Conservation (phyloP, 2,797 vertebrate genomes). For the Psittacula derbiana region DNA sequence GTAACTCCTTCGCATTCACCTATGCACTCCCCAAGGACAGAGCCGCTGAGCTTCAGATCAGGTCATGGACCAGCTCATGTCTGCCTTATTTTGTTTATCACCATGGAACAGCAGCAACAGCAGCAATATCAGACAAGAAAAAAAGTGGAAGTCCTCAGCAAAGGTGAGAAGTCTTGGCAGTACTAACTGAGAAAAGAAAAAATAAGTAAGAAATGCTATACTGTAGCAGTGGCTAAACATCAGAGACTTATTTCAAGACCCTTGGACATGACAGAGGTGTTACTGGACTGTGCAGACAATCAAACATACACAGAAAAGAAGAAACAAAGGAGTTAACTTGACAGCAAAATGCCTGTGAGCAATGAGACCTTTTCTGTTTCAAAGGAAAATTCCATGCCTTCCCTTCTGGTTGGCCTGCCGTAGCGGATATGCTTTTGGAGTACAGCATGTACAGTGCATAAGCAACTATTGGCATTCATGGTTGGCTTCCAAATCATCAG, state of each 20-base stretch:
- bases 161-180: not conserved
- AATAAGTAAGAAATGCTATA: not conserved
- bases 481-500: conserved; percentile 49
- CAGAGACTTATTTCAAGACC: not conserved
- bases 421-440: not conserved
- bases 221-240: not conserved
- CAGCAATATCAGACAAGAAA: not conserved
- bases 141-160: not conserved
- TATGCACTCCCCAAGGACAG: not conserved
- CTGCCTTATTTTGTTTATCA: not conserved
- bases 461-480: conserved; percentile 23
- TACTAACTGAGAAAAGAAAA: not conserved
- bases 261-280: not conserved
- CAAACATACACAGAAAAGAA: not conserved
- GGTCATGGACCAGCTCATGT: not conserved
- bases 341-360: not conserved
- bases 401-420: not conserved
- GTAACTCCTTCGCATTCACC: not conserved
- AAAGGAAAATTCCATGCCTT: conserved; percentile 40
- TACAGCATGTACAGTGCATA: conserved; percentile 35
- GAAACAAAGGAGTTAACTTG: not conserved
- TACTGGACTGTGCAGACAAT: not conserved
- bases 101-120: not conserved
- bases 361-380: conserved; percentile 12
- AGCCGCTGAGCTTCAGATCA: not conserved